A percentile compares a stretch with the other conserved stretches of the same genome.
phyloP scores from a whole-genome alignment of 2,888 invertebrate species.

The Caenorhabditis sp. region DNA sequence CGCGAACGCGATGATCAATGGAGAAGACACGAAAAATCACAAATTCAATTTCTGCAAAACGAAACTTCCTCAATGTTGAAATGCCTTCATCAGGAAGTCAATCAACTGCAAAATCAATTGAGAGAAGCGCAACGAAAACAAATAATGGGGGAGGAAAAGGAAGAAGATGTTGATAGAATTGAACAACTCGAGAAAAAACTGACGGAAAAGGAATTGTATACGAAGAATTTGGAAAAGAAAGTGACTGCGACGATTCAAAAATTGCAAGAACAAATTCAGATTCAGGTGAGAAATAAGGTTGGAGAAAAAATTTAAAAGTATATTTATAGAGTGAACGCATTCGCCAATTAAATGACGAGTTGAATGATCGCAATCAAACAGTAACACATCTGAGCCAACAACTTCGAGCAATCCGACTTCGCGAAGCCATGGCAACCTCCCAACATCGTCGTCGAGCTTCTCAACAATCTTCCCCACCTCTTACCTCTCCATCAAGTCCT shows the following conservation, averaged over 20 bases:
- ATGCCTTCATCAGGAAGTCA: conserved; percentile 59
- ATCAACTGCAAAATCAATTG: conserved; percentile 51
- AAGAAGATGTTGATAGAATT: conserved; percentile 22
- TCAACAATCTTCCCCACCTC: conserved; percentile 32
- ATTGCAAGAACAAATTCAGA: conserved; percentile 46
- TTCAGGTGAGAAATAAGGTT: conserved; percentile 34
- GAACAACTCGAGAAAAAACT: conserved; percentile 39
- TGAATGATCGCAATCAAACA: conserved; percentile 60
- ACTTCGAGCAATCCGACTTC: conserved; percentile 55
- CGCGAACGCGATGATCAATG: conserved; percentile 53
- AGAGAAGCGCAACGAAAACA: conserved; percentile 47
- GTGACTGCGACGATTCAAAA: conserved; percentile 57
- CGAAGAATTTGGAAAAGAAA: conserved; percentile 43
- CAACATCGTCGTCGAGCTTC: conserved; percentile 58
- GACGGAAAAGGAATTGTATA: conserved; percentile 38
- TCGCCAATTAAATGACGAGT: conserved; percentile 56
- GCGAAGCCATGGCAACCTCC: conserved; percentile 63
- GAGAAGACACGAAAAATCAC: conserved; percentile 53
- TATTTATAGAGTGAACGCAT: conserved; percentile 49
- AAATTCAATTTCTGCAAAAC: conserved; percentile 59
- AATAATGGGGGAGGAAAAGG: conserved; percentile 22
- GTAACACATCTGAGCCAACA: conserved; percentile 61
- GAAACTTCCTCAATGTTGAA: conserved; percentile 58
- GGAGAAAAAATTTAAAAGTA: not conserved
- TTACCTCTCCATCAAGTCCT: conserved; percentile 40